Percentiles rank a stretch among this genome's conserved stretches.
These are phyloP conservation scores for Crioceris asparagi DNA, from an alignment of 2,888 invertebrate species.

Conservation along the genomic window DNA sequence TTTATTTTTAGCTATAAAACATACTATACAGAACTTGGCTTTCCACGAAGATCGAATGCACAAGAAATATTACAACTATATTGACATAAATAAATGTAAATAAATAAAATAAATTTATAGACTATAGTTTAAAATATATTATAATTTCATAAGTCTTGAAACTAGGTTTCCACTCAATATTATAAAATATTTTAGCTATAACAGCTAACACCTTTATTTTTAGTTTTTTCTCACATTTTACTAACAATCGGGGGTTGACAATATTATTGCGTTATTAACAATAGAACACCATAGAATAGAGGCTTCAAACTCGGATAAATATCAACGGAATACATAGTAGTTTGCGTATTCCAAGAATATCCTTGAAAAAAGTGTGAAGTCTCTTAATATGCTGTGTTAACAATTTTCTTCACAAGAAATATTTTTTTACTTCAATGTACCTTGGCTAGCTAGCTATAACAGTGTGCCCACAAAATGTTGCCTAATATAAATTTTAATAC, in stretches of 20 bases:
- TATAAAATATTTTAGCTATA: conserved; percentile 4
- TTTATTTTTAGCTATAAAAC: conserved; percentile 16
- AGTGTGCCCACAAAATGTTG: no score
- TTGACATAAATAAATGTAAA: conserved; percentile 14
- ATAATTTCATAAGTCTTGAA: conserved; percentile 15
- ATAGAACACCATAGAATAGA: no score
- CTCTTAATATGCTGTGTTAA: no score
- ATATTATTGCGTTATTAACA: conserved; percentile 13
- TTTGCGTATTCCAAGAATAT: no score
- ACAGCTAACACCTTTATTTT: conserved; percentile 4
- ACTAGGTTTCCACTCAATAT: conserved; percentile 15
- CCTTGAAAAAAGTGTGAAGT: no score
- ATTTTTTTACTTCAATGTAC: no score
- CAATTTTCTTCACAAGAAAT: no score
- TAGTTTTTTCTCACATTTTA: conserved; percentile 3
- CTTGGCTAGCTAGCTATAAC: no score
- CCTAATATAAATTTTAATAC: no score
- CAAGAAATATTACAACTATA: conserved; percentile 15
- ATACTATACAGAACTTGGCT: conserved; percentile 10
- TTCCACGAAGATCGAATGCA: conserved; percentile 12
- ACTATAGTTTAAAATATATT: conserved; percentile 17
- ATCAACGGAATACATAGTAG: no score
- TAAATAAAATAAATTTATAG: conserved; percentile 14
- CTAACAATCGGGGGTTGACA: conserved; percentile 5
- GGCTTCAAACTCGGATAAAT: no score